Base-by-base conservation (phyloP, 2,888 invertebrate genomes). In the Drosophila ezoana region DNA sequence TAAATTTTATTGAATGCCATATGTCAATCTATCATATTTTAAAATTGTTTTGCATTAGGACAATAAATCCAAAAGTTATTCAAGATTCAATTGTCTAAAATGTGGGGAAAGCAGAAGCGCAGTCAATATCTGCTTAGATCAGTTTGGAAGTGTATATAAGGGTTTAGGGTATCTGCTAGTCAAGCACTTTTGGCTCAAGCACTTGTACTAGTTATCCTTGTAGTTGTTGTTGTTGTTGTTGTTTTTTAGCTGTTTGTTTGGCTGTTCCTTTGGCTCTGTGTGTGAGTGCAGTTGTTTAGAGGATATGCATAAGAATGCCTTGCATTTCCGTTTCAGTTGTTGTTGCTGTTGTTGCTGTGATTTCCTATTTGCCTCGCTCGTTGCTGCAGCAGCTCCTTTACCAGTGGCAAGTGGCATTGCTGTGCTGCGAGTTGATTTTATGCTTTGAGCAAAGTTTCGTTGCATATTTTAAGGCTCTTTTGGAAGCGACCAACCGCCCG, bases 231-330 rank as follows among this genome's bases (percentile, higher is more conserved):
- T 69, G 32, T 40, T 74, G 51, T 18, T 49, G 59, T 40, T 69
- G 32, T 40, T 45, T 61, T 20, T 60, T 38, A 20, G 53, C 40
- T 45, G 59, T 58, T 62, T 72, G 41, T 44, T 45, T 72, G 38
- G 57, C 54, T 62, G 41, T 62, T 56, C 48, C 40, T 44, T 51
- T 47, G 56, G 41, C 28, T 53, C 53, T 18, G 37, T 38, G 49
- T 60, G 18, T 60, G n/a, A n/a, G 69, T 66, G 70, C 75, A 83
- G 86, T 87, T 84, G 87, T 84, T 85, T 87, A 87, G 87, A 84
- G 87, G 84, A 85, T 86, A 88, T 88, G 81, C 87, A 88, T 86
- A 86, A 86, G 85, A 88, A 86, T 87, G 87, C 87, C 89, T 87
- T 87, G 88, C 86, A 87, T 89, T 87, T 87, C 87, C 87, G 86